Base-by-base conservation (phyloP, 2,888 invertebrate species). In the Hipparchia sbordonii region DNA sequence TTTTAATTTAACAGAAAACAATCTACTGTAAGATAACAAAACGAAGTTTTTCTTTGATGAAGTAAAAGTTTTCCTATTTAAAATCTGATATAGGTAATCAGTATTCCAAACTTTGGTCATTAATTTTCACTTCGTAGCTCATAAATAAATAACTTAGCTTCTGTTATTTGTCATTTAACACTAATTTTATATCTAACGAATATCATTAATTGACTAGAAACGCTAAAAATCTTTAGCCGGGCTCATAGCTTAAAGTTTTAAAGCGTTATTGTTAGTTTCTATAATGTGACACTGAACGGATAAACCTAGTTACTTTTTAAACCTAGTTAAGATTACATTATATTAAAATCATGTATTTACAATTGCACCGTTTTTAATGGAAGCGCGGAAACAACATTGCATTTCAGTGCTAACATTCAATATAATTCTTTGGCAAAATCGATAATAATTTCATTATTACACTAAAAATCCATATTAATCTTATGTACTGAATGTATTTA, bases 171-270 rank as follows among this genome's bases (percentile, higher is more conserved):
- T 48, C 48, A 1, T 9, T 48, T 45, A 12, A 66, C 46, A 51
- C n/a, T 54, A 39, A 65, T 51, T 51, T 70, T 70, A 67, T 51
- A 56, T 57, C 51, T 69, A 76, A 74, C 79, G 12, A 67, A 52
- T 70, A 46, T 62, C 12, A 72, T 39, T 89, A 90, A 91, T 91
- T 90, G 90, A 90, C 89, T 84, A 86, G 69, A 23, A 85, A 90
- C 90, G 90, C 91, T 90, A 74, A 86, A 92, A 93, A 92, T 84
- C 91, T 93, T 92, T 89, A 91, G 92, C 93, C 83, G 93, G 93
- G 93, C 93, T 93, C 93, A 79, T 71, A 78, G 91, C 91, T 89
- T 75, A 92, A 90, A 91, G 90, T 84, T 92, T 92, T 88, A 81
- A 85, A 90, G 92, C 91, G 89, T 90, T 78, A 72, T 80, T 72